phyloP scores from a whole-genome alignment of 2,797 vertebrate species.

The Onychomys torridus region DNA sequence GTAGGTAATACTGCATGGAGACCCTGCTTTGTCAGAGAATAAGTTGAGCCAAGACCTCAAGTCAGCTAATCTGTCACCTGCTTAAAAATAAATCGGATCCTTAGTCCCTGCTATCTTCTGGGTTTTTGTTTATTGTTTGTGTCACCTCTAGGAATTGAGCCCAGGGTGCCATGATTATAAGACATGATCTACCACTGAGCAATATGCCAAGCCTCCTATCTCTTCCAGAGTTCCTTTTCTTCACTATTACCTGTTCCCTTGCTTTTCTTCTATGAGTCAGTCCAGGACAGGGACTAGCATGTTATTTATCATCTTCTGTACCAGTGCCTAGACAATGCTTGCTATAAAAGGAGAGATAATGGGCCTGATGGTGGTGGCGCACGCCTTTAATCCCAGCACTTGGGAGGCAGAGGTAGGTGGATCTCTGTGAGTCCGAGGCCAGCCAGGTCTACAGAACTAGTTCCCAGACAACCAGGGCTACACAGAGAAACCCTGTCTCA shows the following conservation, averaged over 20 bases:
- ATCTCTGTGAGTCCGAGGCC: neutral
- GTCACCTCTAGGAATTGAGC: neutral
- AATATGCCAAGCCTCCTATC: neutral
- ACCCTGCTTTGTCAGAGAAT: neutral
- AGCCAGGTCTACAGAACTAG: neutral
- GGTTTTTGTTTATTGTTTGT: neutral
- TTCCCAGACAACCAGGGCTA: neutral
- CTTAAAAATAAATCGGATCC: constrained; percentile 1
- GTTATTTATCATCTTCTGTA: neutral
- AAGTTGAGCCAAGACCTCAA: neutral
- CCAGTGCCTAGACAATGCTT: neutral
- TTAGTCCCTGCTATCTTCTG: neutral
- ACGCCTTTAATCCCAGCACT: neutral
- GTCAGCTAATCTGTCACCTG: neutral
- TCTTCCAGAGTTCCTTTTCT: neutral
- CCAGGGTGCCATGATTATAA: too few relatives aligned
- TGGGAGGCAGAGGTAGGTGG: neutral
- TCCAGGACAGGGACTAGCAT: neutral
- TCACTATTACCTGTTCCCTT: neutral
- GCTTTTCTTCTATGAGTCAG: neutral
- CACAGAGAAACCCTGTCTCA: neutral
- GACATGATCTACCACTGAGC: neutral
- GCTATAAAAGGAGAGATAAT: neutral
- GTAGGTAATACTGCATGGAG: neutral
- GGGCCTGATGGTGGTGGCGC: fast-evolving